Evolutionary conservation across 1,140 invertebrate species (phyloP), one percentile per base, ranked within the genome.

Genomic region (Pseudomyrmex sp.): DNA sequence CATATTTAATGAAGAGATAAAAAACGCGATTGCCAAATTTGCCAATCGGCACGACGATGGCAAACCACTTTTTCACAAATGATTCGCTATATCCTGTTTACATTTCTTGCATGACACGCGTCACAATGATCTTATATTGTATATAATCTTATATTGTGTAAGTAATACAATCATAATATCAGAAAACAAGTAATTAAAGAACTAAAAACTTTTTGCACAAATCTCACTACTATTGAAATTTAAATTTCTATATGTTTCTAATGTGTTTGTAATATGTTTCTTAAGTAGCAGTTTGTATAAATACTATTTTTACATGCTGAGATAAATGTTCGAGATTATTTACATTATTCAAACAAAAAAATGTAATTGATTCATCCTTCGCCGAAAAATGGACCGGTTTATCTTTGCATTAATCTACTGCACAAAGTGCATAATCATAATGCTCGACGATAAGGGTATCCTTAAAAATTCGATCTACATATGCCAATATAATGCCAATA

Each of bases 1-100:
- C 20, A 58, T 58, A 69, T 69, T 12, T 69, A 48, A 58, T 7
- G 72, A 79, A 48, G 9, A 61, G 20, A 58, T 69, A 10, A 58
- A 4, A 35, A 35, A 5, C 2, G n/a, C 20, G 58, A 75, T 66
- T 77, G 15, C 15, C 18, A n/a, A 77, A 54, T 68, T 56, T 18
- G 3, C 56, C 35, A n/a, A 10, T 74, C 9, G 2, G 2, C n/a
- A 7, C 23, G 20, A 73, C 23, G 20, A 73, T 13, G 9, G 54
- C 48, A 56, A 77, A 54, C 7, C 1, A 1, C n/a, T 26, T 76
- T 65, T 54, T 10, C 12, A 13, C 13, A n/a, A 52, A 54, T 54
- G 4, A 66, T 35, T 20, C 0, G 20, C 63, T 52, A 54, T 1
- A 65, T 54, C 2, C 12, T 52, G 48, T 5, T 76, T 75, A 63